A percentile compares a stretch with the other conserved stretches of the same genome.
Evolutionary conservation across 2,888 invertebrate genomes (phyloP).

Genomic region (Leptodirus hochenwartii): DNA sequence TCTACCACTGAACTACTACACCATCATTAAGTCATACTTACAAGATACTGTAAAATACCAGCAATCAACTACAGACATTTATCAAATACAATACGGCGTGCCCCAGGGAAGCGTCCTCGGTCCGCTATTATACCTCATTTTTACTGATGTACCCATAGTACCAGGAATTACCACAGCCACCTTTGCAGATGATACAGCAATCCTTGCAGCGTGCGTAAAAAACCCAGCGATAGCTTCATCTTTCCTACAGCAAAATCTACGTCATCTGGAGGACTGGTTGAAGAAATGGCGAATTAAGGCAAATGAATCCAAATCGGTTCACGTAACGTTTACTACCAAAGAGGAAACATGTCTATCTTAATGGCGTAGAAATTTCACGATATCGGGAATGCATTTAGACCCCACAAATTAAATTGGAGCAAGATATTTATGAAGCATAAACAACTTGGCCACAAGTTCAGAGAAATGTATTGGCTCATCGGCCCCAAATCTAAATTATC

Average conservation of each 20-base stretch:
- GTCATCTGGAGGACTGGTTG: conserved; percentile 3
- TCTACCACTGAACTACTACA: too few relatives aligned
- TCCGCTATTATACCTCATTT: too few relatives aligned
- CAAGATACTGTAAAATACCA: too few relatives aligned
- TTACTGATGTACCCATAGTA: too few relatives aligned
- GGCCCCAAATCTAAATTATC: conserved; percentile 4
- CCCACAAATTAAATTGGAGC: conserved; percentile 2
- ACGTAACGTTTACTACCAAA: conserved; percentile 3
- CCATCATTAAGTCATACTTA: too few relatives aligned
- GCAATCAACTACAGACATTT: too few relatives aligned
- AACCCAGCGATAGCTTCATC: too few relatives aligned
- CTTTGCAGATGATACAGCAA: too few relatives aligned
- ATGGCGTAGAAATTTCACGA: background rate
- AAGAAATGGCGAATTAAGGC: conserved; percentile 4
- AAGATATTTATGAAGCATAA: conserved; percentile 3
- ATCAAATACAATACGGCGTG: too few relatives aligned
- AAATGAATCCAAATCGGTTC: conserved; percentile 5
- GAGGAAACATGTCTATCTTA: conserved; percentile 3
- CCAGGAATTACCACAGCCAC: too few relatives aligned
- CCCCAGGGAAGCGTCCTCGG: too few relatives aligned
- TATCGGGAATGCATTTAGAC: conserved; percentile 4
- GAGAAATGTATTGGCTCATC: conserved; percentile 4
- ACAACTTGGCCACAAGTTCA: conserved; percentile 4
- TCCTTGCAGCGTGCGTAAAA: too few relatives aligned
- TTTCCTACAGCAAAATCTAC: conserved; percentile 3